These are phyloP conservation scores for Irena cyanogastra DNA, from an alignment of 2,113 vertebrate species.

Conservation along the genomic window DNA sequence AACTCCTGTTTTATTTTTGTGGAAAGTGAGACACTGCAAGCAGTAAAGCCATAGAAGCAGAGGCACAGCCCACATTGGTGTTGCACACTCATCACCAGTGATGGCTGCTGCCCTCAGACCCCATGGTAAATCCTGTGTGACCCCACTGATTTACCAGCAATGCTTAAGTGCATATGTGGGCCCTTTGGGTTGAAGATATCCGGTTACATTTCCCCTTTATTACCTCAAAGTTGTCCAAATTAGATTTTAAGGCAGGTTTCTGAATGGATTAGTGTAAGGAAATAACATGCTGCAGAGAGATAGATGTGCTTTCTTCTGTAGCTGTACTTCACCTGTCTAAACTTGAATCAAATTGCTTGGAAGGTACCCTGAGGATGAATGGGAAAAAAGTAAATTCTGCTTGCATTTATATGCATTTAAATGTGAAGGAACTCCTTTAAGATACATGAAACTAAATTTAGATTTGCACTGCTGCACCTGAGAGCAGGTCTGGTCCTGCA, in stretches of 20 bases:
- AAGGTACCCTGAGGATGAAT: constrained; percentile 55
- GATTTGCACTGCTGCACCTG: constrained; percentile 50
- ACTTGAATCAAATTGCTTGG: constrained; percentile 44
- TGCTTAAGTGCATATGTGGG: not conserved
- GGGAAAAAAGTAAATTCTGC: not conserved
- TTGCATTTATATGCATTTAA: constrained; percentile 30
- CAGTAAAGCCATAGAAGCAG: not conserved
- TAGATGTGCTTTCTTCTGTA: constrained; percentile 20
- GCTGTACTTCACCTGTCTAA: constrained; percentile 1
- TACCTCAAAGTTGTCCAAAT: not conserved
- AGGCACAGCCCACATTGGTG: accelerated
- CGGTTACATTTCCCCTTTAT: not conserved
- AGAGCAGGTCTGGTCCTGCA: constrained; percentile 49
- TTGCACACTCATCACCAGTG: not conserved
- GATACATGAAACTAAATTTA: constrained; percentile 52
- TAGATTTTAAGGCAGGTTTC: not conserved
- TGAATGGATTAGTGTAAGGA: constrained; percentile 8
- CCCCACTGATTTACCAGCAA: accelerated
- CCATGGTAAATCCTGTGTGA: not conserved
- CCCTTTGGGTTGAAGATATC: not conserved
- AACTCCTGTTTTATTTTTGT: not conserved
- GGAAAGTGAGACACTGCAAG: not conserved
- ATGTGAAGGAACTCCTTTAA: constrained; percentile 30
- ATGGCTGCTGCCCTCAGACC: not conserved
- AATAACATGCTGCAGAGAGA: not conserved